These are phyloP conservation scores for Eurypyga helias DNA, from an alignment of 2,113 vertebrate species.

Conservation along the genomic window DNA sequence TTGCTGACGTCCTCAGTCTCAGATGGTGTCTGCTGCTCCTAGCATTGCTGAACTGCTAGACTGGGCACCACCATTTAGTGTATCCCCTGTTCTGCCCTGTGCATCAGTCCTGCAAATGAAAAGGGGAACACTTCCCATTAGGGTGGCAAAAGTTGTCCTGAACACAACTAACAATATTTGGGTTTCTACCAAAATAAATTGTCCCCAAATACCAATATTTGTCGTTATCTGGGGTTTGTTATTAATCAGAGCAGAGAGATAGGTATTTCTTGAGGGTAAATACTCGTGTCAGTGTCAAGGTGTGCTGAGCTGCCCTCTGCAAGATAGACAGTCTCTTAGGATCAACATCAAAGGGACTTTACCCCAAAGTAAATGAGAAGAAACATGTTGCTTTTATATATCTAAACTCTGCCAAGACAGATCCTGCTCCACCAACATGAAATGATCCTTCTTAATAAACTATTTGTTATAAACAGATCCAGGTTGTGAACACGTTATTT, in stretches of 20 bases:
- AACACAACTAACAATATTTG: not conserved
- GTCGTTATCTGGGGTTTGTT: not conserved
- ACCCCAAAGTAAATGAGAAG: not conserved
- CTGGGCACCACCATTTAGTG: not conserved
- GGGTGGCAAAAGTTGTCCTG: not conserved
- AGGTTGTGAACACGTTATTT: accelerated
- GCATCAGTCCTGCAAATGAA: not conserved
- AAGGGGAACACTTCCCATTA: not conserved
- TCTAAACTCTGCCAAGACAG: not conserved
- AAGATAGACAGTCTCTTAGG: not conserved
- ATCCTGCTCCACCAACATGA: not conserved
- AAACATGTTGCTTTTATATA: not conserved
- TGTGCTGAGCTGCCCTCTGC: not conserved
- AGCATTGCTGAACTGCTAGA: not conserved
- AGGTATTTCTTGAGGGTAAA: not conserved
- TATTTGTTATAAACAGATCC: not conserved
- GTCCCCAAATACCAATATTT: not conserved
- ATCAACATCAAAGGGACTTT: not conserved
- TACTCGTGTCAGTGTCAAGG: not conserved
- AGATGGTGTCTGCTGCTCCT: not conserved
- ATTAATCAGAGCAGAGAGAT: not conserved
- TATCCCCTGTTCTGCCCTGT: not conserved
- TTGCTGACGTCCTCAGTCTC: not conserved
- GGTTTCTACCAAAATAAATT: not conserved
- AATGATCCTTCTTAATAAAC: not conserved